A percentile compares a stretch with the other conserved stretches of the same genome.
Evolutionary conservation across 2,888 invertebrate species (phyloP).

Genomic region (Lissonota sp.): DNA sequence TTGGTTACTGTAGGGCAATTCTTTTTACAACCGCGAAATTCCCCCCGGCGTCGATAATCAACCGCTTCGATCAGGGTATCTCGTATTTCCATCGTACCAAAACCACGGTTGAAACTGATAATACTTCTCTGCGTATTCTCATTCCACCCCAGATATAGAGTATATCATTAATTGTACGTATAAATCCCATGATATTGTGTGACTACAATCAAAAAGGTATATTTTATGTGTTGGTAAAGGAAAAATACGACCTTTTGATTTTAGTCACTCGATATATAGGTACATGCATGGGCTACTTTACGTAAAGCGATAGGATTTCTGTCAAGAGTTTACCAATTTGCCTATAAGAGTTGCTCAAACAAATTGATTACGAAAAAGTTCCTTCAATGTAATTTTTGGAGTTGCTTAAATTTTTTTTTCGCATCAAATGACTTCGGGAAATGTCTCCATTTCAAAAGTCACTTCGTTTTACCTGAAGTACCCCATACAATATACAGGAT

Average conservation of each 20-base stretch:
- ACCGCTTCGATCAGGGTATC: slow-evolving; percentile 48
- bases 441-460: neutral
- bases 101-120: slow-evolving; percentile 45
- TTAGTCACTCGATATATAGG: neutral
- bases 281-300: no score
- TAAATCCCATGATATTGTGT: slow-evolving; percentile 46
- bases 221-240: neutral
- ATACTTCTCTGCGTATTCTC: slow-evolving; percentile 39
- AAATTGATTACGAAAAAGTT: neutral
- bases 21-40: slow-evolving; percentile 54
- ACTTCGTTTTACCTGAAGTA: neutral
- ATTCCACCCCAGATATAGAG: slow-evolving; percentile 24
- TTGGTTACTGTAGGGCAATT: slow-evolving; percentile 48
- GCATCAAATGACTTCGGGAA: neutral
- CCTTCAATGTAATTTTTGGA: neutral
- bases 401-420: neutral
- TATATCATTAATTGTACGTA: slow-evolving; percentile 46
- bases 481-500: neutral
- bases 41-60: slow-evolving; percentile 66
- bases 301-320: neutral
- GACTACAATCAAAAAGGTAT: neutral
- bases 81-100: slow-evolving; percentile 45
- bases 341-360: neutral
- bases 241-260: neutral
- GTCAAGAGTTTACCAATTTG: neutral